These are phyloP conservation scores for Clarias platycephalus DNA, from an alignment of 2,797 vertebrate genomes.

Conservation along the genomic window DNA sequence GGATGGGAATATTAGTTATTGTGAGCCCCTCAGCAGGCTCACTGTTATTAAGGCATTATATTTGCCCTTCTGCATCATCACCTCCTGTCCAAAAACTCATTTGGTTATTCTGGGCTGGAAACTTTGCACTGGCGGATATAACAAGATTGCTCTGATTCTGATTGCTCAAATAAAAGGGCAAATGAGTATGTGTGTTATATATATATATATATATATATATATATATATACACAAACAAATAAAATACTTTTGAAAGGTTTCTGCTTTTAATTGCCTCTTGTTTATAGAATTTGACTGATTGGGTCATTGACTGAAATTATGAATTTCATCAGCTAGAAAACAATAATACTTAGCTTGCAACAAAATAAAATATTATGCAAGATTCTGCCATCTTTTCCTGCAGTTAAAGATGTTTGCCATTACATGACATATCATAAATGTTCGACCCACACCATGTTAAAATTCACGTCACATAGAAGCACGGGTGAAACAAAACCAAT, in stretches of 20 bases:
- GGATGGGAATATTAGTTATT: neutral
- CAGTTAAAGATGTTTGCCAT: neutral
- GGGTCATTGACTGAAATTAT: neutral
- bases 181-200: too few relatives aligned
- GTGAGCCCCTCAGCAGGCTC: neutral
- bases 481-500: too few relatives aligned
- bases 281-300: neutral
- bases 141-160: neutral
- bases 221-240: too few relatives aligned
- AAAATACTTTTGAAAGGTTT: neutral
- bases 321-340: neutral
- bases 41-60: neutral
- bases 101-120: neutral
- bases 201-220: too few relatives aligned
- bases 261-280: neutral
- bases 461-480: neutral
- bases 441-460: neutral
- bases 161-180: neutral
- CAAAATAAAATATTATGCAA: neutral
- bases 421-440: neutral
- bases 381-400: neutral
- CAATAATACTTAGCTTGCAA: neutral
- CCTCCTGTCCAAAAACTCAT: neutral
- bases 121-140: neutral
- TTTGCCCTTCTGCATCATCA: neutral